Evolutionary conservation across 2,113 vertebrate species (phyloP).

Genomic region (Ptilorrhoa leucosticta): DNA sequence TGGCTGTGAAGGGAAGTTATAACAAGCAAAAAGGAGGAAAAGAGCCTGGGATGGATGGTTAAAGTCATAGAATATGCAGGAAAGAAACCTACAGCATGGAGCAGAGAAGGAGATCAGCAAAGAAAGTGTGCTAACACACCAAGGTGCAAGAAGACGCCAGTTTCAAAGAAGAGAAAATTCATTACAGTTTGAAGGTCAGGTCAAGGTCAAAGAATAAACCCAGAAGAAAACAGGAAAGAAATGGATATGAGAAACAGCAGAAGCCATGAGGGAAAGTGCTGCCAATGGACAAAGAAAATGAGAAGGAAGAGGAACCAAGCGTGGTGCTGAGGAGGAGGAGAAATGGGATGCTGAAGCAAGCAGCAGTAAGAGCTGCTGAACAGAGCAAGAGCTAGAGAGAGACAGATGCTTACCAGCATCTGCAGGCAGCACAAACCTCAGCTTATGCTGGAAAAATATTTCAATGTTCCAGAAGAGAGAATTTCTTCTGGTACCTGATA

Average conservation of each 20-base stretch:
- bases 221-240: not conserved
- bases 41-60: not conserved
- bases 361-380: not conserved
- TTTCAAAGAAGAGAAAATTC: not conserved
- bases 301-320: not conserved
- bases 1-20: not conserved
- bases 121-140: not conserved
- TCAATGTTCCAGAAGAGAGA: conserved; percentile 17
- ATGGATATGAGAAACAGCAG: not conserved
- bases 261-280: not conserved
- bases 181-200: not conserved
- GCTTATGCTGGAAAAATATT: not conserved
- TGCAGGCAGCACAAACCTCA: not conserved
- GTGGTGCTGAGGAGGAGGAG: not conserved
- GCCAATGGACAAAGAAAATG: not conserved
- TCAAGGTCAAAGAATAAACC: not conserved
- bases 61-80: not conserved
- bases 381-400: not conserved
- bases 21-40: not conserved
- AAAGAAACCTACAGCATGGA: not conserved
- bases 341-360: not conserved
- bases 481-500: conserved; percentile 3
- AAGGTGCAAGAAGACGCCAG: not conserved
- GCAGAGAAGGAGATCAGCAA: not conserved
- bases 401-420: not conserved